These are phyloP conservation scores for Chaetodon trifasciatus DNA, from an alignment of 2,797 vertebrate species.

Conservation along the genomic window DNA sequence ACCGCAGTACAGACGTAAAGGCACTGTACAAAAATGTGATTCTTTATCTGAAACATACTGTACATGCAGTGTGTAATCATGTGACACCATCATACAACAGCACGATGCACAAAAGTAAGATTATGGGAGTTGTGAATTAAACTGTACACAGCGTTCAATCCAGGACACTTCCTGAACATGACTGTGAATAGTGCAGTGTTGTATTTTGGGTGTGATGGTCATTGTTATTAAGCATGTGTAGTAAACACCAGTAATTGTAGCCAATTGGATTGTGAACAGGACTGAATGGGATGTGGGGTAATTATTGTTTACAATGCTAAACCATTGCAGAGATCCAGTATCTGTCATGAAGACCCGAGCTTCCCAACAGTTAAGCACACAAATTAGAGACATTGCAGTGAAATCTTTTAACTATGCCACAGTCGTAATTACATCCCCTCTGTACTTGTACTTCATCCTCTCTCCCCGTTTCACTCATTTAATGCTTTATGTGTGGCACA, in stretches of 20 bases:
- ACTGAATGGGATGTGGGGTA: slow-evolving; percentile 31
- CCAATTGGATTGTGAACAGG: slow-evolving; percentile 8
- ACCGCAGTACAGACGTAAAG: neutral
- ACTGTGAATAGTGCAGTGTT: neutral
- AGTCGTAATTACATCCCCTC: slow-evolving; percentile 17
- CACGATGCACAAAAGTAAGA: neutral
- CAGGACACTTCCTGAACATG: neutral
- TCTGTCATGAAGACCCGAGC: neutral
- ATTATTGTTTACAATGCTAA: slow-evolving; percentile 52
- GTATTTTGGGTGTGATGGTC: slow-evolving; percentile 6
- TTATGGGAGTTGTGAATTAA: neutral
- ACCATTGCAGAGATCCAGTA: neutral
- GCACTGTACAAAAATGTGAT: neutral
- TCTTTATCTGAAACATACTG: neutral
- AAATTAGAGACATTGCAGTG: slow-evolving; percentile 39
- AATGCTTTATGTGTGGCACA: slow-evolving; percentile 6
- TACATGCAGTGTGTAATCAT: neutral
- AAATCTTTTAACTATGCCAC: slow-evolving; percentile 19
- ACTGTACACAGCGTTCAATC: neutral
- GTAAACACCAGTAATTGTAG: slow-evolving; percentile 28
- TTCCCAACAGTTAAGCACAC: slow-evolving; percentile 25
- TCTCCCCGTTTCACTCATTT: neutral
- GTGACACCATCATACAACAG: neutral
- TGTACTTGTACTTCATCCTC: neutral
- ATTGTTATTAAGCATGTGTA: slow-evolving; percentile 8